Percentiles rank a stretch among this genome's conserved stretches.
These are phyloP conservation scores for Hormaphis cornu DNA, from an alignment of 1,140 invertebrate species.

Conservation along the genomic window DNA sequence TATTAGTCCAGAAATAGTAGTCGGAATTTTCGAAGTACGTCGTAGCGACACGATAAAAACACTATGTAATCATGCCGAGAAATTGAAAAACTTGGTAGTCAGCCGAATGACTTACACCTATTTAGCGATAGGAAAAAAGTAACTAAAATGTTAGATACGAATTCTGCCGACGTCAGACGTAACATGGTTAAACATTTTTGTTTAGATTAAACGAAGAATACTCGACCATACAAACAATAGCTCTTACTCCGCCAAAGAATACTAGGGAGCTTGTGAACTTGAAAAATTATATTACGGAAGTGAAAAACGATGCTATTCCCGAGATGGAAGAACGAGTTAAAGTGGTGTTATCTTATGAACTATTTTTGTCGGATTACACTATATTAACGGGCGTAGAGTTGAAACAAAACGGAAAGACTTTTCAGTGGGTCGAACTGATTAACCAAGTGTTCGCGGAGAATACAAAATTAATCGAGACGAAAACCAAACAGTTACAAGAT, in stretches of 20 bases:
- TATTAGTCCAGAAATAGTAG: conserved; percentile 56
- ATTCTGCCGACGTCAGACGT: not conserved
- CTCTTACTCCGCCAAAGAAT: conserved; percentile 66
- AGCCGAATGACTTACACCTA: conserved; percentile 67
- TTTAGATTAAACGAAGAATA: conserved; percentile 75
- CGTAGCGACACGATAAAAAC: conserved; percentile 66
- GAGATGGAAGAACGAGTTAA: conserved; percentile 66
- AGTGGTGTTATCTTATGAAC: conserved; percentile 50
- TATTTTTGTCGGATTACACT: conserved; percentile 71
- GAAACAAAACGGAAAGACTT: conserved; percentile 74
- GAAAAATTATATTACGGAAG: conserved; percentile 63
- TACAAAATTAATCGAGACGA: conserved; percentile 64
- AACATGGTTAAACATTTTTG: conserved; percentile 35
- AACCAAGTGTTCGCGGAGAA: conserved; percentile 72
- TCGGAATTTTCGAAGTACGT: conserved; percentile 79
- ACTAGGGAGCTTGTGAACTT: conserved; percentile 77
- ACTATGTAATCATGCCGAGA: conserved; percentile 57
- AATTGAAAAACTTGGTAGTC: conserved; percentile 60
- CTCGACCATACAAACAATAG: conserved; percentile 65
- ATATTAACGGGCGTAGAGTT: conserved; percentile 70
- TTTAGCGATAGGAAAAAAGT: conserved; percentile 67
- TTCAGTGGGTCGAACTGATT: conserved; percentile 72
- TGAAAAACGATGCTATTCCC: conserved; percentile 58
- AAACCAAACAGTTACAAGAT: conserved; percentile 79
- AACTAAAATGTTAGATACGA: conserved; percentile 38